A percentile compares a stretch with the other conserved stretches of the same genome.
phyloP scores from a whole-genome alignment of 2,113 vertebrate genomes.

The Micronycteris hirsuta region DNA sequence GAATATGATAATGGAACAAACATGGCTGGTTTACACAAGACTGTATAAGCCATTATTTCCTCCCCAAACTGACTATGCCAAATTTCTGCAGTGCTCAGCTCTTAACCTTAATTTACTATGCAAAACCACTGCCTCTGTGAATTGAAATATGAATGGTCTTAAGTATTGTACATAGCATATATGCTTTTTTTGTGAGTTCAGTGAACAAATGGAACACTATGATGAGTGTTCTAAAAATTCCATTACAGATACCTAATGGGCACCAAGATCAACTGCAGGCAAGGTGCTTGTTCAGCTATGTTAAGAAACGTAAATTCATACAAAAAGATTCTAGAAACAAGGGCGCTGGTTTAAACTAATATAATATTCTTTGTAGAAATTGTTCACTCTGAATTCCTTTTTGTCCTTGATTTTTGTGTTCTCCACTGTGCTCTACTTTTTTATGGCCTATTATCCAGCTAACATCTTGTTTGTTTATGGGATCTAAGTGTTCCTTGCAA shows the following conservation, averaged over 20 bases:
- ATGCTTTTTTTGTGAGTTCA: neutral
- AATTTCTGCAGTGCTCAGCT: neutral
- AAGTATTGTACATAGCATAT: neutral
- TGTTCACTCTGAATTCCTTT: neutral
- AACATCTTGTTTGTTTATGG: neutral
- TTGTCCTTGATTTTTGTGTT: neutral
- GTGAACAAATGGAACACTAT: neutral
- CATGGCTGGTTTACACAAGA: neutral
- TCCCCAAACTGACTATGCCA: neutral
- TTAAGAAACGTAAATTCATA: neutral
- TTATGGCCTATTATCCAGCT: neutral
- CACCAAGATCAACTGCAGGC: neutral
- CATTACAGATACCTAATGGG: neutral
- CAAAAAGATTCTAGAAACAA: neutral
- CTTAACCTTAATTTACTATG: neutral
- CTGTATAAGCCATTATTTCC: neutral
- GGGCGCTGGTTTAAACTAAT: neutral
- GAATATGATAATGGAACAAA: neutral
- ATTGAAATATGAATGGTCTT: neutral
- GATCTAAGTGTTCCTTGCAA: slow-evolving; percentile 37
- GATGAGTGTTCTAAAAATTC: neutral
- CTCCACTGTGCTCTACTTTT: neutral
- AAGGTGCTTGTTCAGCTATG: neutral
- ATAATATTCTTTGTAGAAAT: neutral
- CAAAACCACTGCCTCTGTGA: neutral